phyloP scores from a whole-genome alignment of 1,140 invertebrate species.

The Orchesella cincta region DNA sequence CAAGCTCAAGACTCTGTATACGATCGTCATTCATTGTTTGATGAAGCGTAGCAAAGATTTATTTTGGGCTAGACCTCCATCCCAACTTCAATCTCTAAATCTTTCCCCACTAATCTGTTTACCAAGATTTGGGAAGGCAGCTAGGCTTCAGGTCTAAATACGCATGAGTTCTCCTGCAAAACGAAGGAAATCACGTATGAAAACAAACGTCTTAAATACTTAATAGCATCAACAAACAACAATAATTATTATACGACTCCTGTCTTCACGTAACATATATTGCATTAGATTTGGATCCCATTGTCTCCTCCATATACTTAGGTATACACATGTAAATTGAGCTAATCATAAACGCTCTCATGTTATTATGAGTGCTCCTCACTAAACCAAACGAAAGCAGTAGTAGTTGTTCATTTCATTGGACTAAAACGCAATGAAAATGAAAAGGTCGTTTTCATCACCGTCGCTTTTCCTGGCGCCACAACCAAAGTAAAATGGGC shows the following conservation, averaged over 20 bases:
- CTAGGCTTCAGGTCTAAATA: too few species aligned
- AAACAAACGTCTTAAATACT: slow-evolving; percentile 15
- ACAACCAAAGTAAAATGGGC: slow-evolving; percentile 10
- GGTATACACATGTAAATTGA: too few species aligned
- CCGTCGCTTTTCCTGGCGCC: slow-evolving; percentile 10
- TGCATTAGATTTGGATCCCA: neutral
- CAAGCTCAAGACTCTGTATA: neutral
- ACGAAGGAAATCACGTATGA: neutral
- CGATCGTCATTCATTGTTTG: neutral
- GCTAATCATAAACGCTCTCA: too few species aligned
- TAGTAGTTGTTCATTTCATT: too few species aligned
- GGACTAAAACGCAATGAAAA: neutral
- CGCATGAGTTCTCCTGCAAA: neutral
- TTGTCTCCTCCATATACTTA: too few species aligned
- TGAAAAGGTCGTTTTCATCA: slow-evolving; percentile 19
- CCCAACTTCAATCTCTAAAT: neutral
- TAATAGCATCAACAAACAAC: neutral
- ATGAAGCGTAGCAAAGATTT: neutral
- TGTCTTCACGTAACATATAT: neutral
- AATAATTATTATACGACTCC: neutral
- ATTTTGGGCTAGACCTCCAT: neutral
- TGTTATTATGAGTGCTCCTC: too few species aligned
- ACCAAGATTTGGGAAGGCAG: neutral
- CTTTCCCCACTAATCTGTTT: slow-evolving; percentile 14
- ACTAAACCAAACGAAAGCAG: too few species aligned